These are phyloP conservation scores for Brachyistius frenatus DNA, from an alignment of 2,113 vertebrate genomes.

Conservation along the genomic window DNA sequence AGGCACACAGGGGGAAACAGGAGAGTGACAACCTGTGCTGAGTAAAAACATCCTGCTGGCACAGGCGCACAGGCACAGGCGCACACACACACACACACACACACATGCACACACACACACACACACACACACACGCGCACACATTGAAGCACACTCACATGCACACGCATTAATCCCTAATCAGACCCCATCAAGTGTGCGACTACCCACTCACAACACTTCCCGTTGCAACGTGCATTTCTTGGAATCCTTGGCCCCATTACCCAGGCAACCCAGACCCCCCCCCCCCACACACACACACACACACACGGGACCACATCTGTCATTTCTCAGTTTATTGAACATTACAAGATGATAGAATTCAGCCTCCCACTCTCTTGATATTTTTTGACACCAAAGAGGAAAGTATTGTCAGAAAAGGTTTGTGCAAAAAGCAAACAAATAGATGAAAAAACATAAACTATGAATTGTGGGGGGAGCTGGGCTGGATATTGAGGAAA, in stretches of 20 bases:
- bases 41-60: slow-evolving; percentile 74
- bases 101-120: slow-evolving; percentile 38
- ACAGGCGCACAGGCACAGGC: background rate
- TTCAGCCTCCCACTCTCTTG: slow-evolving; percentile 48
- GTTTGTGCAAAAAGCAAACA: slow-evolving; percentile 77
- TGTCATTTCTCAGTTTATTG: slow-evolving; percentile 68
- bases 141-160: background rate
- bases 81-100: slow-evolving; percentile 27
- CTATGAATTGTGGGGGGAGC: slow-evolving; percentile 57
- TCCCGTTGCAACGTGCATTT: slow-evolving; percentile 67
- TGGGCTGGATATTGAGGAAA: slow-evolving; percentile 77
- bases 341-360: slow-evolving; percentile 71
- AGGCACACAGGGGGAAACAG: slow-evolving; percentile 55
- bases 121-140: slow-evolving; percentile 31
- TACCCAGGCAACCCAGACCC: slow-evolving; percentile 63
- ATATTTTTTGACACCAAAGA: slow-evolving; percentile 70
- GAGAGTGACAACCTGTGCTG: slow-evolving; percentile 70
- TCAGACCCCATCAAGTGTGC: slow-evolving; percentile 48
- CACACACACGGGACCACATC: slow-evolving; percentile 54
- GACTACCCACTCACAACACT: slow-evolving; percentile 54
- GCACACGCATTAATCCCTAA: slow-evolving; percentile 52
- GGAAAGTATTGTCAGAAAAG: slow-evolving; percentile 75
- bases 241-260: slow-evolving; percentile 57
- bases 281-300: slow-evolving; percentile 20
- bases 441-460: slow-evolving; percentile 76